phyloP scores from a whole-genome alignment of 2,888 invertebrate genomes.

The Coleophora deauratella region DNA sequence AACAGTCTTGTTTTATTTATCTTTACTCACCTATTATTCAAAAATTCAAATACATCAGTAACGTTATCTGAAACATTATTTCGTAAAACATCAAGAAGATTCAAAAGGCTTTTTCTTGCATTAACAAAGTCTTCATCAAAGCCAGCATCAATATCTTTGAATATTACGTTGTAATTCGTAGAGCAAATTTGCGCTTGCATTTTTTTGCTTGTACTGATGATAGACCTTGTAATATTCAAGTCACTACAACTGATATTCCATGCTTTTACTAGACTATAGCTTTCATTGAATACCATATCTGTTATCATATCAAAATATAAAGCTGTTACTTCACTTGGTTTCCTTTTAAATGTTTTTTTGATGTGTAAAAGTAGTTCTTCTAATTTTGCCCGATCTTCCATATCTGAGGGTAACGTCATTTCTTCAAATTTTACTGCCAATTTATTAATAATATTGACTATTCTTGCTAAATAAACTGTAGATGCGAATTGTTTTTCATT shows the following conservation, averaged over 20 bases:
- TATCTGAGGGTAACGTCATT: constrained; percentile 23
- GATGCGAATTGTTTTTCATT: constrained; percentile 43
- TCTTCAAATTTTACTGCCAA: constrained; percentile 30
- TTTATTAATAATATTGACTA: constrained; percentile 45
- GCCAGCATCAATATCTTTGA: constrained; percentile 27
- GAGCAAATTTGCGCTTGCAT: constrained; percentile 39
- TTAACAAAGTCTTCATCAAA: constrained; percentile 29
- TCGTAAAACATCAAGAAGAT: constrained; percentile 31
- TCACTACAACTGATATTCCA: constrained; percentile 36
- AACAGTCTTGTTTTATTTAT: too few relatives aligned
- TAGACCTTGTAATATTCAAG: constrained; percentile 19
- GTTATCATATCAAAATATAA: constrained; percentile 56
- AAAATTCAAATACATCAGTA: constrained; percentile 34
- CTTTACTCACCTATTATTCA: constrained; percentile 39
- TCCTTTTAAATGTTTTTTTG: constrained; percentile 44
- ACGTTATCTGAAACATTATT: constrained; percentile 19
- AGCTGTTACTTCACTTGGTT: constrained; percentile 41
- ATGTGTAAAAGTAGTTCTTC: constrained; percentile 32
- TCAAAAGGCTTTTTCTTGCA: constrained; percentile 34
- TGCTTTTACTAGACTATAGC: constrained; percentile 35
- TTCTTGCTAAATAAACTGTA: constrained; percentile 44
- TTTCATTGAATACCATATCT: constrained; percentile 34
- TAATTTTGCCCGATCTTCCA: constrained; percentile 28
- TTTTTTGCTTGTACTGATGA: too few relatives aligned
- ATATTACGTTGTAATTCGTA: constrained; percentile 42